These are phyloP conservation scores for Clanis bilineata DNA, from an alignment of 2,888 invertebrate genomes.

Conservation along the genomic window DNA sequence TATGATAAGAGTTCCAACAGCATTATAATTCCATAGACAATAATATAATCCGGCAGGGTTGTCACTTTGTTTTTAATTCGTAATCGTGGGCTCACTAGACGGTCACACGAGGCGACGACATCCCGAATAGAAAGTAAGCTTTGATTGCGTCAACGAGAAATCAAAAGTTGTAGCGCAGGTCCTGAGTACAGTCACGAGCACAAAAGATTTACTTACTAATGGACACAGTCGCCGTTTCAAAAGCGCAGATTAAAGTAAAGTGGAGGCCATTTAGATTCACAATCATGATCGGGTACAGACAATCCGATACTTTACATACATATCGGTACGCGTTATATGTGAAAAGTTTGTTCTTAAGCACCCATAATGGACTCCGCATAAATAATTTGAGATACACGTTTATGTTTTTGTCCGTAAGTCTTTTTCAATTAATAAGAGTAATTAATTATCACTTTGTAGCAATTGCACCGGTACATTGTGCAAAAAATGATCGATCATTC, in stretches of 20 bases:
- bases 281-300: conserved; percentile 10
- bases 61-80: conserved; percentile 14
- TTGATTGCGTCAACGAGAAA: conserved; percentile 29
- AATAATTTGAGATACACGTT: not conserved
- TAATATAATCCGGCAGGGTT: conserved; percentile 16
- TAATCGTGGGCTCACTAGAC: not conserved
- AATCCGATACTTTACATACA: conserved; percentile 12
- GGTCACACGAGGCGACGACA: conserved; percentile 9
- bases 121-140: conserved; percentile 35
- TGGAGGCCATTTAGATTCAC: conserved; percentile 11
- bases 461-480: conserved; percentile 2
- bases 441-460: conserved; percentile 13
- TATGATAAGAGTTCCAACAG: not conserved
- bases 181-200: conserved; percentile 17
- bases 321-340: not conserved
- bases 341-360: not conserved
- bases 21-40: conserved; percentile 16
- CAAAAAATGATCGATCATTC: conserved; percentile 12
- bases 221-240: conserved; percentile 13
- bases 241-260: conserved; percentile 14
- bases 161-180: conserved; percentile 19
- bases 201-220: conserved; percentile 14
- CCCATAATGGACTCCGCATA: not conserved
- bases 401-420: not conserved
- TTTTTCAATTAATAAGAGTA: conserved; percentile 8